Conservation (phyloP, 2,113 vertebrate species). For the Anguilla rostrata region DNA sequence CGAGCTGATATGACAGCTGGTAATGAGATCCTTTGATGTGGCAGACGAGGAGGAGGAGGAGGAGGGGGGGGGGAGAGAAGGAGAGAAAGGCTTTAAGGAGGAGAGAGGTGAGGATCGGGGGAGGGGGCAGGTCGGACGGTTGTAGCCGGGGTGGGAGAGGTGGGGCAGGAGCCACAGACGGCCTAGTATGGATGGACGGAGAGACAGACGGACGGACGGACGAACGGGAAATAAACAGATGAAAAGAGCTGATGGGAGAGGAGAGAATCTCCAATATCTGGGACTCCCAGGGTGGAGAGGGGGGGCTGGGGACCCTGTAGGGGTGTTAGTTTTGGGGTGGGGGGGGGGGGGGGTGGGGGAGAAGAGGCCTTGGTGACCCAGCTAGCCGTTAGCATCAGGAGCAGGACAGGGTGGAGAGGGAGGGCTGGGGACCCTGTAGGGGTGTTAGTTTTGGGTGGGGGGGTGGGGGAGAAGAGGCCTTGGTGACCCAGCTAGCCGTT, state of each 20-base stretch:
- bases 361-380: too few relatives aligned
- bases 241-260: background rate
- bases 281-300: background rate
- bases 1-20: conserved; percentile 59
- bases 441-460: too few relatives aligned
- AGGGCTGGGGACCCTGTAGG: background rate
- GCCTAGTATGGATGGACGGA: background rate
- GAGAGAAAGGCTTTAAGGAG: conserved; percentile 1
- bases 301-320: background rate
- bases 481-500: too few relatives aligned
- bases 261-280: background rate
- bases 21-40: conserved; percentile 78
- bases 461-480: too few relatives aligned
- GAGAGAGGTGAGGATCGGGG: background rate
- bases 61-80: conserved; percentile 19
- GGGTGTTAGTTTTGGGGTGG: too few relatives aligned
- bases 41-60: conserved; percentile 57
- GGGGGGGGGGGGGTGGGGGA: too few relatives aligned
- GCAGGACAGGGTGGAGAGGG: background rate
- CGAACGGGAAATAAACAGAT: background rate
- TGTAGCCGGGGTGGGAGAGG: background rate
- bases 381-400: background rate
- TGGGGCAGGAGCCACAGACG: background rate
- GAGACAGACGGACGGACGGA: too few relatives aligned
- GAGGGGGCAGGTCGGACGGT: background rate